Conservation (phyloP, 2,113 vertebrate species). For the Neodon shergylaensis region DNA sequence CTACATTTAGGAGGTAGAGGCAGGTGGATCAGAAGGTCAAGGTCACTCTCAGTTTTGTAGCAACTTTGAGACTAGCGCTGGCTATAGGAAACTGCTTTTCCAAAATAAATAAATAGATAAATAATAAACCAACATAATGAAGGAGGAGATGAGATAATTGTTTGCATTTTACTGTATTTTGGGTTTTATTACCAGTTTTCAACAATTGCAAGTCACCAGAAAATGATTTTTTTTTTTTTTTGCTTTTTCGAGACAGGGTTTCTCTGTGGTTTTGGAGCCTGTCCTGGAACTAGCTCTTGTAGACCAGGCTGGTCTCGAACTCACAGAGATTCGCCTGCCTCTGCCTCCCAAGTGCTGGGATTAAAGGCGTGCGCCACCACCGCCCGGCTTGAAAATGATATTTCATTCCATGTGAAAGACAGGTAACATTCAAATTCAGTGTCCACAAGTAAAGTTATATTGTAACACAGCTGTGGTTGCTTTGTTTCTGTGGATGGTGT, state of each 20-base stretch:
- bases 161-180: neutral
- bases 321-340: too few relatives aligned
- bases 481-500: neutral
- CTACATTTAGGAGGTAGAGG: neutral
- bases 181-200: neutral
- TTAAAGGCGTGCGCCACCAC: too few relatives aligned
- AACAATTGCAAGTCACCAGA: neutral
- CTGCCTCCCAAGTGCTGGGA: too few relatives aligned
- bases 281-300: too few relatives aligned
- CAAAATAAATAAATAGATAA: neutral
- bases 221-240: too few relatives aligned
- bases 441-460: constrained; percentile 40
- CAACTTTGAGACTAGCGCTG: neutral
- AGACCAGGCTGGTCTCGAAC: too few relatives aligned
- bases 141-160: neutral
- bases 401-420: neutral
- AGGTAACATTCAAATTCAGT: neutral
- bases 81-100: neutral
- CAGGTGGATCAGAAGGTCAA: neutral
- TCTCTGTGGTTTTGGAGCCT: too few relatives aligned
- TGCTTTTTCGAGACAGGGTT: too few relatives aligned
- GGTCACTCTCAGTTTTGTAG: neutral
- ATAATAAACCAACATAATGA: neutral
- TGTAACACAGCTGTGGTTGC: neutral
- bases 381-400: neutral